Evolutionary conservation across 2,888 invertebrate species (phyloP), one percentile per base, ranked within the genome.

Genomic region (Tetragonula carbonaria): DNA sequence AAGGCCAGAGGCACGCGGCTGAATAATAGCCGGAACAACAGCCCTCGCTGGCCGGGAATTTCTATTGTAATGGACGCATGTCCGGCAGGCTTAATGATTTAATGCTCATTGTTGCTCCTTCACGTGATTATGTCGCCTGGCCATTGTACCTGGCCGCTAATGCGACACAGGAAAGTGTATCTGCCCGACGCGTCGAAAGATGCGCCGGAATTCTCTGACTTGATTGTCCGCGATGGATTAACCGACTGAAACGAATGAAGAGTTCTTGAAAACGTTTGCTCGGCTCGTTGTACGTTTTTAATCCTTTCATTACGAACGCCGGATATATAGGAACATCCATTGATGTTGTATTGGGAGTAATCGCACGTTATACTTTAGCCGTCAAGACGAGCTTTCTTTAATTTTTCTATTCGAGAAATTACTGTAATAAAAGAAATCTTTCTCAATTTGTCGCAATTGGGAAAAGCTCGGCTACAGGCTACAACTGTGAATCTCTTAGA

Each of bases 81-180:
- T 88, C 89, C 88, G 84, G 80, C 89, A 76, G 75, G 84, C 80
- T 87, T 90, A 89, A 89, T 89, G 90, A 89, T 89, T 89, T 89
- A 89, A 88, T 90, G 89, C 90, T 90, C 77, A 89, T 89, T 89
- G 90, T 89, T 86, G 80, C 84, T 74, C 80, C 84, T 85, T 80
- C 85, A 57, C 78, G 74, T 84, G 86, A 90, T 89, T 88, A 85
- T 82, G 79, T 51, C 68, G 14, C 38, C 23, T 13, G 50, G 66
- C 80, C 74, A 85, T 88, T 88, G 88, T 88, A 59, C 66, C 82
- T 38, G 14, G 55, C 28, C 68, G 74, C 70, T 81, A 70, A 74
- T 72, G 53, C 68, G 62, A 62, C 72, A 57, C 72, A 55, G 66
- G 70, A 77, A 84, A 84, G 75, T 84, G 78, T 72, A 83, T 76